phyloP scores from a whole-genome alignment of 2,113 vertebrate species.

The Caranx ignobilis region DNA sequence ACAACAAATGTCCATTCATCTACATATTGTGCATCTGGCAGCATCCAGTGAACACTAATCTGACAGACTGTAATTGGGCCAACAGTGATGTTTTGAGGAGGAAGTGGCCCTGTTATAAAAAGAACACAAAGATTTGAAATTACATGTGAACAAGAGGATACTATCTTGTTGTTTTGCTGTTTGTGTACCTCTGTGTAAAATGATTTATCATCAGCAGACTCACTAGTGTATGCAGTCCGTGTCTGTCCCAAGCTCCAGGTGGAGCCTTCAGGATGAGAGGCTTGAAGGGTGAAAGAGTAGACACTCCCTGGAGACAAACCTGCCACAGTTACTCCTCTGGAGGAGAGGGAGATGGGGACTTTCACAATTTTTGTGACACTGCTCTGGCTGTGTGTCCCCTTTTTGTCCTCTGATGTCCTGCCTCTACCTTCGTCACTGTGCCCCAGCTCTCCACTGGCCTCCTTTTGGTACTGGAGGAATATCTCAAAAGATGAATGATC shows the following conservation, averaged over 20 bases:
- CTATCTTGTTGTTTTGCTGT: neutral
- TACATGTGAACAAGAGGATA: neutral
- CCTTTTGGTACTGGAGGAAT: slow-evolving; percentile 84
- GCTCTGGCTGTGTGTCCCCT: neutral
- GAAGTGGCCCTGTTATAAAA: slow-evolving; percentile 81
- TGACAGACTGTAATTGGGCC: slow-evolving; percentile 78
- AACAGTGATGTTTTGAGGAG: slow-evolving; percentile 81
- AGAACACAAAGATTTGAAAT: slow-evolving; percentile 26
- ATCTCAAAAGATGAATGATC: slow-evolving; percentile 68
- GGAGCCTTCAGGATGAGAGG: slow-evolving; percentile 78
- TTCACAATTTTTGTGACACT: slow-evolving; percentile 27
- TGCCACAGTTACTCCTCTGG: slow-evolving; percentile 77
- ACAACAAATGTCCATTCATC: slow-evolving; percentile 82
- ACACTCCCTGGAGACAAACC: slow-evolving; percentile 84
- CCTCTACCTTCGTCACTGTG: slow-evolving; percentile 15
- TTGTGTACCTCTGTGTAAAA: neutral
- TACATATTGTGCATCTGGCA: slow-evolving; percentile 61
- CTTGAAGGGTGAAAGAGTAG: slow-evolving; percentile 86
- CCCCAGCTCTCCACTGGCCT: slow-evolving; percentile 26
- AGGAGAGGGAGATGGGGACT: slow-evolving; percentile 60
- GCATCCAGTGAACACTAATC: slow-evolving; percentile 83
- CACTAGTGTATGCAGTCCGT: slow-evolving; percentile 85
- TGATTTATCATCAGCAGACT: slow-evolving; percentile 69
- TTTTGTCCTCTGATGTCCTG: slow-evolving; percentile 15
- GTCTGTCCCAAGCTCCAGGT: slow-evolving; percentile 83